These are phyloP conservation scores for Oscheius sp. DNA, from an alignment of 2,888 invertebrate species.

Conservation along the genomic window DNA sequence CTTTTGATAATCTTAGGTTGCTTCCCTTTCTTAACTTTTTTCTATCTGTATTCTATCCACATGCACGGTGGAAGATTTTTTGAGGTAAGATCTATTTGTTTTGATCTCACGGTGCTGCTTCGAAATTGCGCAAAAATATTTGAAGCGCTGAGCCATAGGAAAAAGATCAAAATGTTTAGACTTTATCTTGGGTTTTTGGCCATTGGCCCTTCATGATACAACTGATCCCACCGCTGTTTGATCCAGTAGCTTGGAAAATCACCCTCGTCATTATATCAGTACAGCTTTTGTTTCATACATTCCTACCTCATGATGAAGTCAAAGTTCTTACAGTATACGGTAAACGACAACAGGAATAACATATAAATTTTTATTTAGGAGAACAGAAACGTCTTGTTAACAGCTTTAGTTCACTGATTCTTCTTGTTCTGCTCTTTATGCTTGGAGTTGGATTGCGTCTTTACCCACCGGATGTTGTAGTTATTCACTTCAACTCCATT, in stretches of 20 bases:
- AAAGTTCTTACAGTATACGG: conserved; percentile 40
- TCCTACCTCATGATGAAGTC: conserved; percentile 49
- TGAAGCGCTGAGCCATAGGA: not conserved
- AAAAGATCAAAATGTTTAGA: conserved; percentile 33
- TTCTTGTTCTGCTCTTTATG: conserved; percentile 42
- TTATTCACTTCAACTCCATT: conserved; percentile 51
- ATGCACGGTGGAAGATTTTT: conserved; percentile 41
- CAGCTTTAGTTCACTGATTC: conserved; percentile 46
- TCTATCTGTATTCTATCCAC: conserved; percentile 46
- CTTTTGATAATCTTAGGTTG: conserved; percentile 29
- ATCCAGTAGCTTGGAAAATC: conserved; percentile 48
- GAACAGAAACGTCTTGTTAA: conserved; percentile 42
- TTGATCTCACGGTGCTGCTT: conserved; percentile 12
- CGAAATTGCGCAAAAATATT: not conserved
- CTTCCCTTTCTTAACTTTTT: conserved; percentile 42
- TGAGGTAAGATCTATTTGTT: conserved; percentile 33
- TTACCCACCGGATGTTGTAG: conserved; percentile 46
- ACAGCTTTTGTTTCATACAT: conserved; percentile 47
- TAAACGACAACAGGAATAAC: not conserved
- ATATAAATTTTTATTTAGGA: conserved; percentile 38
- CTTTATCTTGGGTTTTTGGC: conserved; percentile 37
- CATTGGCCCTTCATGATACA: conserved; percentile 42
- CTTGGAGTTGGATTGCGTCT: conserved; percentile 42
- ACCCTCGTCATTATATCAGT: conserved; percentile 36
- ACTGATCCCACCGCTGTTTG: conserved; percentile 44